A percentile compares a stretch with the other conserved stretches of the same genome.
Evolutionary conservation across 53 echinoderm and acorn worm species (phyloP).

Genomic region (Antedon mediterranea): DNA sequence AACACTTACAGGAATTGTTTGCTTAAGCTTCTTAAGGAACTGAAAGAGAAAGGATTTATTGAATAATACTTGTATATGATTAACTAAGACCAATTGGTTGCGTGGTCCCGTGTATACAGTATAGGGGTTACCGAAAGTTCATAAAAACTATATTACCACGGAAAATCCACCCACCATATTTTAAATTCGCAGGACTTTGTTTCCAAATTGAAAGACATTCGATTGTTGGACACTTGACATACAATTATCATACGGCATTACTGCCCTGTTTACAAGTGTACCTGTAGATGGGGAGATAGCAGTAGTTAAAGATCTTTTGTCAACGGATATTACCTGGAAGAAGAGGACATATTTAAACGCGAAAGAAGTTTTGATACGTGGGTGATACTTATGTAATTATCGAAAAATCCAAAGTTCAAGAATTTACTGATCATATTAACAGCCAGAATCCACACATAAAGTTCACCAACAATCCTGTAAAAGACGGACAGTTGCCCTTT

Average conservation of each 20-base stretch:
- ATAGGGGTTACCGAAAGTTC: neutral
- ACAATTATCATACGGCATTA: neutral
- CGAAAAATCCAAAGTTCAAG: neutral
- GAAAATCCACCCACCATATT: neutral
- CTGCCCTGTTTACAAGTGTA: neutral
- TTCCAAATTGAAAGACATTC: neutral
- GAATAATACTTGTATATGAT: no score
- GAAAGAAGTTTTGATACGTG: no score
- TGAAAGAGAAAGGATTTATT: no score
- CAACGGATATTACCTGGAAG: no score
- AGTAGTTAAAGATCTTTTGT: no score
- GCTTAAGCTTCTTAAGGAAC: no score
- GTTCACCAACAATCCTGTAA: neutral
- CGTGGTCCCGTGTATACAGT: no score
- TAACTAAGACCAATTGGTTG: no score
- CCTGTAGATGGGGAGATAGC: neutral
- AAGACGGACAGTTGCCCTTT: neutral
- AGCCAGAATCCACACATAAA: neutral
- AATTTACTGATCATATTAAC: neutral
- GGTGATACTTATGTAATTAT: neutral
- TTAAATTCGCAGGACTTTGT: neutral
- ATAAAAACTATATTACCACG: neutral
- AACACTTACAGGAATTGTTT: no score
- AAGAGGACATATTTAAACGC: no score
- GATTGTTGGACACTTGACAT: neutral